Evolutionary conservation across 2,113 vertebrate genomes (phyloP), one percentile per base, ranked within the genome.

Genomic region (Scomber japonicus): DNA sequence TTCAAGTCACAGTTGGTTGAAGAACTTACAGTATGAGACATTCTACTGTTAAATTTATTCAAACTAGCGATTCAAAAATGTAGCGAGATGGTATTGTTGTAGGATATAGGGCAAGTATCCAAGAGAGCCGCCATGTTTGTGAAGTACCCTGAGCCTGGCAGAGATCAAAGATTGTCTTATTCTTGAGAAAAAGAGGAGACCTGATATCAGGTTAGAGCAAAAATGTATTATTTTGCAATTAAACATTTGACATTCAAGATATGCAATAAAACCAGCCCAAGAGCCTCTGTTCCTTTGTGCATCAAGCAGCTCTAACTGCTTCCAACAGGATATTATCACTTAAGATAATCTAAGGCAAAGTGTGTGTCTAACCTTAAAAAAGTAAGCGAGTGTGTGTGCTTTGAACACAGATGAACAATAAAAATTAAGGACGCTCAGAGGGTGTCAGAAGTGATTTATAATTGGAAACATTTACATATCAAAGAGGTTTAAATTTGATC

Each of bases 391-490:
- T 45, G 15, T 11, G 67, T 40, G 12, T 56, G 60, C 82, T 85
- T 88, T 87, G 57, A 83, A 84, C 35, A 31, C 40, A 24, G 72
- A 75, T 57, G 56, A 77, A 85, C 82, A 88, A 88, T 78, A 57
- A 53, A 75, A 61, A 78, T 63, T 17, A 70, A 44, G 50, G 63
- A 75, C 13, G 48, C 51, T 77, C 60, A 19, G 60, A 71, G 72
- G 75, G 83, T 53, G 15, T 76, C 68, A 78, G 64, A 73, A 64
- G 44, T 61, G 71, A 82, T 79, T 91, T 57, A 15, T 71, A 85
- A 89, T 62, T 73, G 51, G 73, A 87, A 74, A 49, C 56, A 87
- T 79, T 88, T 78, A 70, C 83, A 86, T 78, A 84, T 93, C 83
- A 92, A 85, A 92, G 84, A 57, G 68, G 69, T 72, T 86, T 72